These are phyloP conservation scores for Porites lutea DNA, from an alignment of 64 coral and sea anemone species.

Conservation along the genomic window DNA sequence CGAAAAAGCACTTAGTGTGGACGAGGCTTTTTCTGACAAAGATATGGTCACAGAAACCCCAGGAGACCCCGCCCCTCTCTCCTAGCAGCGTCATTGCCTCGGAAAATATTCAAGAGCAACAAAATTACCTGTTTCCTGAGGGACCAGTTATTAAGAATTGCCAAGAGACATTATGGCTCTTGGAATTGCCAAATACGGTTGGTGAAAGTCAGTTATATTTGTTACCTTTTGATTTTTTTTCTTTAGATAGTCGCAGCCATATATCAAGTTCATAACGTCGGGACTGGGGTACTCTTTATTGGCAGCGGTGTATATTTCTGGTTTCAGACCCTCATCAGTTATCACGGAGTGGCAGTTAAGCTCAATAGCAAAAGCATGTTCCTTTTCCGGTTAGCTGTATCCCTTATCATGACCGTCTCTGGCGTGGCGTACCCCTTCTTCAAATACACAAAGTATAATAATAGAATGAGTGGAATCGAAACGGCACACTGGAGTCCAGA, in stretches of 20 bases:
- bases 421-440: slow-evolving; percentile 51
- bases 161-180: no score
- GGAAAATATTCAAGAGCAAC: no score
- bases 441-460: slow-evolving; percentile 24
- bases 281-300: slow-evolving; percentile 54
- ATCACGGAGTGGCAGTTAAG: slow-evolving; percentile 50
- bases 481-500: neutral
- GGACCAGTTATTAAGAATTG: no score
- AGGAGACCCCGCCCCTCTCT: no score
- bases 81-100: no score
- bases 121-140: no score
- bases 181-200: no score
- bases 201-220: no score
- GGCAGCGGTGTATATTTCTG: slow-evolving; percentile 74
- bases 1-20: no score
- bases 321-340: slow-evolving; percentile 69
- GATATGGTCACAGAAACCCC: no score
- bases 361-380: slow-evolving; percentile 66
- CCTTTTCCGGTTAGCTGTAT: slow-evolving; percentile 40
- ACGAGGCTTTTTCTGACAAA: no score
- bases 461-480: neutral
- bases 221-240: neutral
- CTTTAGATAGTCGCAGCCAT: slow-evolving; percentile 11
- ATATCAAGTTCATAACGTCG: slow-evolving; percentile 43
- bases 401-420: slow-evolving; percentile 34